These are phyloP conservation scores for Conopomorpha cramerella DNA, from an alignment of 1,140 invertebrate genomes.

Conservation along the genomic window DNA sequence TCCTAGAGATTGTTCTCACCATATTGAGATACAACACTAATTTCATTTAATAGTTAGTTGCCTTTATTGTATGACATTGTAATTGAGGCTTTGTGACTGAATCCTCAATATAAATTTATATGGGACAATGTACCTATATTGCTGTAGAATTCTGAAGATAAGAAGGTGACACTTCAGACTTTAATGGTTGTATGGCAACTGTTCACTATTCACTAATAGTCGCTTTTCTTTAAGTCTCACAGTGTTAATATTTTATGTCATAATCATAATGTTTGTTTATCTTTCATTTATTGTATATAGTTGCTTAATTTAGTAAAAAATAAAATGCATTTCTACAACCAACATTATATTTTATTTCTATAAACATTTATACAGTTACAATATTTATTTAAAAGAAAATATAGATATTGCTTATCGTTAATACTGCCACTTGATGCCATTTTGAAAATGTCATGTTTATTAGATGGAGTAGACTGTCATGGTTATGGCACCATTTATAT, in stretches of 20 bases:
- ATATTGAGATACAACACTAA: too few species aligned
- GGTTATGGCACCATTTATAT: too few species aligned
- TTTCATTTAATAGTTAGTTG: too few species aligned
- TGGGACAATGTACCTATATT: too few species aligned
- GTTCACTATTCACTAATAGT: background rate
- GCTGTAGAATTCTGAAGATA: too few species aligned
- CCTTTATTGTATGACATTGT: too few species aligned
- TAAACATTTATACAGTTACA: constrained; percentile 46
- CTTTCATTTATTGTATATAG: constrained; percentile 1
- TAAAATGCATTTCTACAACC: constrained; percentile 34
- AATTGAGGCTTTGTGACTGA: too few species aligned
- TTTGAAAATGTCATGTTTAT: constrained; percentile 9
- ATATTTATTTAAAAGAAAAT: constrained; percentile 26
- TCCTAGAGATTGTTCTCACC: too few species aligned
- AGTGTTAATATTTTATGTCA: background rate
- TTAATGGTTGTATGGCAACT: background rate
- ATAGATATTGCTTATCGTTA: constrained; percentile 54
- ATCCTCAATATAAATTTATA: too few species aligned
- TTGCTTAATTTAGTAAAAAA: constrained; percentile 10
- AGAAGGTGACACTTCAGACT: too few species aligned
- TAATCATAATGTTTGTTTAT: background rate
- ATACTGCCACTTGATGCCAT: constrained; percentile 40
- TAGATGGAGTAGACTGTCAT: too few species aligned
- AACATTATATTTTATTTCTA: constrained; percentile 57
- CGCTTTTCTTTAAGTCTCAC: too few species aligned